Evolutionary conservation across 2,888 invertebrate genomes (phyloP), one percentile per base, ranked within the genome.

Genomic region (Scaptomyza polygonia): DNA sequence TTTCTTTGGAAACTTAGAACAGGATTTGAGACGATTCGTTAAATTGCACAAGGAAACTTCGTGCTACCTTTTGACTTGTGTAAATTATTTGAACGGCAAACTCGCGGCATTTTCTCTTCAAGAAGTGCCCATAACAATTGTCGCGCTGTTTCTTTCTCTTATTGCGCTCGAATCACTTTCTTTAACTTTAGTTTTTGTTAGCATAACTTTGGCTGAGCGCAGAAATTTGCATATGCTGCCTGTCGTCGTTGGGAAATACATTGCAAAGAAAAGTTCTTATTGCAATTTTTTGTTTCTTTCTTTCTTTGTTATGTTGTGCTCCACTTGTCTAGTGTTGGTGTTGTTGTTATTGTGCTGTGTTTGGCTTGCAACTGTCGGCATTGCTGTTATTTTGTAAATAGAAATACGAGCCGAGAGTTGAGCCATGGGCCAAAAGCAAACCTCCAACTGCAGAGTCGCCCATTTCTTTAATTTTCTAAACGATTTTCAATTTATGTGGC

Each of bases 221-320:
- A 29, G 36, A 81, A 69, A 82, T 86, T 82, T 82, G 86, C 81
- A 82, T 82, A 86, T 82, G 86, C 86, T 74, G 86, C 67, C 72
- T 73, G 73, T 85, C 83, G 72, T 47, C 75, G 18, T 29, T 9
- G 39, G 56, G 43, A 51, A 68, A 14, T 14, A 36, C 36, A 57
- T 21, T 25, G 57, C 67, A 54, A 54, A 59, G 39, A 71, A 67
- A 83, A 73, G 45, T 81, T 82, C 67, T 70, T 45, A 53, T 63
- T 63, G 65, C 72, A 43, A 64, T 57, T 57, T 65, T n/a, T n/a
- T n/a, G n/a, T n/a, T n/a, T n/a, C n/a, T n/a, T n/a, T n/a, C n/a
- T n/a, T 64, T 77, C 69, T 71, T 77, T 79, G 73, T 64, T 69
- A 72, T 79, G 73, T 64, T 69, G 70, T 79, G 69, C 59, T 69